Evolutionary conservation across 2,888 invertebrate species (phyloP).

Genomic region (Hypsopygia costalis): DNA sequence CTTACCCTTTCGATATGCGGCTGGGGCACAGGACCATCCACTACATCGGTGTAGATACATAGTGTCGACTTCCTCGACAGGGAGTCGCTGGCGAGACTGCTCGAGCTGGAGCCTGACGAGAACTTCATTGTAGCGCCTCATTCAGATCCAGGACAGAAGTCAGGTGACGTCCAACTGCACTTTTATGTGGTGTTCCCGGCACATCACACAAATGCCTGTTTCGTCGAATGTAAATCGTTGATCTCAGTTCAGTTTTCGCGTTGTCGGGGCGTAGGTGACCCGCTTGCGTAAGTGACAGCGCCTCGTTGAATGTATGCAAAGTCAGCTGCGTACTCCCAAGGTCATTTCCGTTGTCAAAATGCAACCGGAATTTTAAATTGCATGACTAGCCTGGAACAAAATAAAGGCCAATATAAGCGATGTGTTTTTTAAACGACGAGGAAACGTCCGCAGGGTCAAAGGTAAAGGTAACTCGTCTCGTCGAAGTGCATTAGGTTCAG

Average conservation of each 20-base stretch:
- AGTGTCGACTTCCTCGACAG: conserved; percentile 83
- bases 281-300: conserved; percentile 42
- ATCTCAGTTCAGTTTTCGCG: conserved; percentile 22
- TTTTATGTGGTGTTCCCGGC: conserved; percentile 62
- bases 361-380: conserved; percentile 40
- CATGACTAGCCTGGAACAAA: conserved; percentile 59
- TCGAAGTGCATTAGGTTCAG: too few relatives aligned
- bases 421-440: conserved; percentile 1
- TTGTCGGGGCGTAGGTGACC: conserved; percentile 21
- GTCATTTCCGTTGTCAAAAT: conserved; percentile 33
- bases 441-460: conserved; percentile 1
- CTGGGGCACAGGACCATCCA: conserved; percentile 63
- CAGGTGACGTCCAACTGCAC: conserved; percentile 71
- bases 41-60: conserved; percentile 81
- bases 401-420: conserved; percentile 24
- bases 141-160: conserved; percentile 31
- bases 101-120: conserved; percentile 82
- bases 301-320: conserved; percentile 29
- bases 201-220: conserved; percentile 65
- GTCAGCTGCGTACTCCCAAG: conserved; percentile 37
- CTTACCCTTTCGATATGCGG: conserved; percentile 78
- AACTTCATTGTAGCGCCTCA: conserved; percentile 77
- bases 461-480: too few relatives aligned
- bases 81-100: conserved; percentile 83
- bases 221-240: conserved; percentile 21